These are phyloP conservation scores for Mola mola DNA, from an alignment of 2,113 vertebrate species.

Conservation along the genomic window DNA sequence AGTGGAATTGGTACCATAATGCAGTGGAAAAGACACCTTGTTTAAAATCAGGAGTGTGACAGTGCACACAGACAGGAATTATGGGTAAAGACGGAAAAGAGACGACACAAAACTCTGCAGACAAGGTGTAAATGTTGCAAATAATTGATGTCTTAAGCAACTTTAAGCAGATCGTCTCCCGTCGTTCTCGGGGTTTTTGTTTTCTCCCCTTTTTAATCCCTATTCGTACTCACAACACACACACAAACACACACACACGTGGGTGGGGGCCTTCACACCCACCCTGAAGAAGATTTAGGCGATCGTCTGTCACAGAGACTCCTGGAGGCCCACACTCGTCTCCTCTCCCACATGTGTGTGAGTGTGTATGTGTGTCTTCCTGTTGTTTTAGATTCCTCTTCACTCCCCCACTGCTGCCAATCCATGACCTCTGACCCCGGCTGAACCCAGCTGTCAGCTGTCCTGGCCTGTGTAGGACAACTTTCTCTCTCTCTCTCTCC, in stretches of 20 bases:
- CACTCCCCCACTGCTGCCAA: slow-evolving; percentile 78
- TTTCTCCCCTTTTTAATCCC: too few species aligned
- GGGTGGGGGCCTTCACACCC: neutral
- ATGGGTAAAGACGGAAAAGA: too few species aligned
- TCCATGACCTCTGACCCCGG: slow-evolving; percentile 73
- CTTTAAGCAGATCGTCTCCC: too few species aligned
- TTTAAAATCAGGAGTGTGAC: too few species aligned
- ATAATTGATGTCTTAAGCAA: too few species aligned
- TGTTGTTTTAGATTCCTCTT: slow-evolving; percentile 83
- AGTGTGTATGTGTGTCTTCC: slow-evolving; percentile 69
- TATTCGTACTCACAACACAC: neutral
- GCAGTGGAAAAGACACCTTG: too few species aligned
- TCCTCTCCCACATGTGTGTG: slow-evolving; percentile 43
- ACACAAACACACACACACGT: slow-evolving; percentile 10
- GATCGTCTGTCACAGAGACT: slow-evolving; percentile 36
- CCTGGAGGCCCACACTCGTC: slow-evolving; percentile 40
- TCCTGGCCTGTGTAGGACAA: slow-evolving; percentile 61
- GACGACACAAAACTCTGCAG: too few species aligned
- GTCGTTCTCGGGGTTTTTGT: too few species aligned
- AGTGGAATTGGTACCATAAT: too few species aligned
- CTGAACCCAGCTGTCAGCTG: slow-evolving; percentile 84
- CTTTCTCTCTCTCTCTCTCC: too few species aligned
- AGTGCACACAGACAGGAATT: too few species aligned
- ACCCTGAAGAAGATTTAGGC: slow-evolving; percentile 36
- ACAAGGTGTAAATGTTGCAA: too few species aligned